Base-by-base conservation (phyloP, 2,797 vertebrate genomes). In the Myotis vivesi region DNA sequence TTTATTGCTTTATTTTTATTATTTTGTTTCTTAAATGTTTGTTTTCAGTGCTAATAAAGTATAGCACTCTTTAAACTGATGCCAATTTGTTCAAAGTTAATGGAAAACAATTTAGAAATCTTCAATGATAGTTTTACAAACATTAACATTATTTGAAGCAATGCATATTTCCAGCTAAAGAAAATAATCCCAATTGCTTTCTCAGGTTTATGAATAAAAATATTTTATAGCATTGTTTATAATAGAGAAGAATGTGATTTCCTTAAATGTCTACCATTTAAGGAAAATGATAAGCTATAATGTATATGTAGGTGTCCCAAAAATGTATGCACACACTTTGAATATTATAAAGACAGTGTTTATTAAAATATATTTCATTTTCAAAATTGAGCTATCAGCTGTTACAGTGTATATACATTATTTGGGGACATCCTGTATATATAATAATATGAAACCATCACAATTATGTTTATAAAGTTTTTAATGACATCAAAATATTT, bases 101-200 rank as follows among this genome's bases (percentile, higher is more conserved):
- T n/a, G 23, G 23, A 88, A 88, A 92, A 55, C 59, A 84, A 81
- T 22, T 92, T 86, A 41, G 33, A 93, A 94, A 44, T 20, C 33
- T 80, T 93, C 44, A 49, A 13, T 38, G 64, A 79, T 68, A 28
- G 25, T 57, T 46, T 91, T 68, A 81, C 6, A 94, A 87, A 53
- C 23, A 20, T 38, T 95, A 66, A 83, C 8, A 6, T 79, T 77
- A 87, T 22, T 55, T 69, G 59, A 94, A 82, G 81, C 13, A 69
- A 86, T 89, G 25, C 25, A 59, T 59, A 59, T 59, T 59, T 30
- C 57, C 73, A 95, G 17, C 8, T 83, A 25, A 44, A 84, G 57
- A 15, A 80, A 94, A 33, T 44, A 90, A 83, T 90, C 53, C 53
- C 71, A 90, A 68, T 41, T 53, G 44, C 28, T 96, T 85, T 23